A percentile compares a stretch with the other conserved stretches of the same genome.
Evolutionary conservation across 2,113 vertebrate species (phyloP).

Genomic region (Coreoperca whiteheadi): DNA sequence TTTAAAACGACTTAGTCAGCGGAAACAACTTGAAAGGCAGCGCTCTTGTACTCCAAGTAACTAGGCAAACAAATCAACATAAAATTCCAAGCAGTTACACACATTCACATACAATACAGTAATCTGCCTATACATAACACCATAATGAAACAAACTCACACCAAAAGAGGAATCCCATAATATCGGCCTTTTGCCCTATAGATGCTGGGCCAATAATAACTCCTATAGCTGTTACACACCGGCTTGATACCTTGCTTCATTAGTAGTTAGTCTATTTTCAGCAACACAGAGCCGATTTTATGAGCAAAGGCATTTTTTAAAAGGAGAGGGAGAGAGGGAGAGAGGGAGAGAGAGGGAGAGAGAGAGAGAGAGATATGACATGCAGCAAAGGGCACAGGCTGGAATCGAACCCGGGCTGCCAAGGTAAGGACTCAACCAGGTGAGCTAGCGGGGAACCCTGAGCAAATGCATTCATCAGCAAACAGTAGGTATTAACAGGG

Average conservation of each 20-base stretch:
- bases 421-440: no score
- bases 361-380: no score
- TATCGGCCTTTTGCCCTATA: background rate
- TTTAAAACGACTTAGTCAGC: slow-evolving; percentile 52
- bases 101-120: background rate
- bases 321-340: no score
- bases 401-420: no score
- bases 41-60: background rate
- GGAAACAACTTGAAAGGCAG: slow-evolving; percentile 47
- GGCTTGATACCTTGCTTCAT: background rate
- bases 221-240: background rate
- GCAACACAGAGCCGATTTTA: slow-evolving; percentile 1
- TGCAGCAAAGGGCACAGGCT: no score
- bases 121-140: background rate
- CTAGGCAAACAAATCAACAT: slow-evolving; percentile 22
- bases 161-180: background rate
- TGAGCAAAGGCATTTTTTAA: background rate
- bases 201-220: background rate
- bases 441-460: no score
- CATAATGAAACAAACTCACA: background rate
- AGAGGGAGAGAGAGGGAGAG: no score
- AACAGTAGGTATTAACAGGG: background rate
- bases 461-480: background rate
- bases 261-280: slow-evolving; percentile 1
- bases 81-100: slow-evolving; percentile 16